Evolutionary conservation across 2,888 invertebrate genomes (phyloP).

Genomic region (Lochmaea capreae): DNA sequence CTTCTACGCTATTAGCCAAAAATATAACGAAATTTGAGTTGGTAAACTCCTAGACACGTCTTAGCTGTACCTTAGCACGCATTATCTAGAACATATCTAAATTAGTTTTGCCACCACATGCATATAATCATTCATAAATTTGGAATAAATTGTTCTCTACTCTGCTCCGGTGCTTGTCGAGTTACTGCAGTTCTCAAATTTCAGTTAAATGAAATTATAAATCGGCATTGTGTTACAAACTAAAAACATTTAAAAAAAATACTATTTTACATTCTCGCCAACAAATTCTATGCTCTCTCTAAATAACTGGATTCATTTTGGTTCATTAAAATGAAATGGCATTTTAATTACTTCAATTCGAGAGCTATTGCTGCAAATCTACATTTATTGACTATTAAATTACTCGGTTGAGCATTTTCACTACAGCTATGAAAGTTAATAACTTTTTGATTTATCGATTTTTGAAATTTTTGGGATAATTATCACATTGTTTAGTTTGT

Average conservation of each 20-base stretch:
- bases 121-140: no score
- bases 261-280: conserved; percentile 6
- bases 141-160: no score
- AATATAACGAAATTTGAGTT: no score
- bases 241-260: neutral
- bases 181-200: no score
- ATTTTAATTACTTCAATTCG: conserved; percentile 15
- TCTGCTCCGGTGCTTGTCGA: no score
- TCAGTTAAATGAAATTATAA: neutral
- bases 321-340: conserved; percentile 18
- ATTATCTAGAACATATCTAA: no score
- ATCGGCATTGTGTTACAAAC: neutral
- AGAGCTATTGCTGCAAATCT: conserved; percentile 7
- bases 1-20: no score
- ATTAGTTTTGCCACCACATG: no score
- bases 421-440: neutral
- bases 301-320: conserved; percentile 15
- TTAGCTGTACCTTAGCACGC: no score
- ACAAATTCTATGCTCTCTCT: neutral
- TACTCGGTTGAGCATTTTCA: neutral
- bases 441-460: neutral
- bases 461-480: neutral
- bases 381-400: conserved; percentile 12
- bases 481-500: neutral
- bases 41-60: no score